Percentiles rank a stretch among this genome's conserved stretches.
phyloP scores from a whole-genome alignment of 2,797 vertebrate genomes.

The Dipus sagitta region DNA sequence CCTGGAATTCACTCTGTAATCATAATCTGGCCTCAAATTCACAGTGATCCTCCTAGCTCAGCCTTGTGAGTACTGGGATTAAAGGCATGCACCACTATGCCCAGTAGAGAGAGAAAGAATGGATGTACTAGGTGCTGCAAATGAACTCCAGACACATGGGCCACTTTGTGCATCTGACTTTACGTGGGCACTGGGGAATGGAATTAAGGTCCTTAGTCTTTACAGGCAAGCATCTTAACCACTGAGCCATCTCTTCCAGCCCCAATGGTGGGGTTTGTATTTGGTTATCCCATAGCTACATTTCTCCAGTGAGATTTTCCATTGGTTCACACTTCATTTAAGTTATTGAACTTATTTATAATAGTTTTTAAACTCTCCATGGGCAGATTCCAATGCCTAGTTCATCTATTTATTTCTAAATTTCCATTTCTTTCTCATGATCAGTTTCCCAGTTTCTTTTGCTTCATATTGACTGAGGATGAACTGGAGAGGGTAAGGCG shows the following conservation, averaged over 20 bases:
- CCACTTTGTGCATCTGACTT: no score
- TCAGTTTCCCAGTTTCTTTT: background rate
- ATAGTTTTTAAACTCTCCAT: background rate
- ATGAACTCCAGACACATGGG: no score
- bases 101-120: no score
- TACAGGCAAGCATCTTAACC: background rate
- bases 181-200: no score
- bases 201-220: background rate
- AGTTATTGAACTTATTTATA: conserved; percentile 7
- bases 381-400: conserved; percentile 21
- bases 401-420: background rate
- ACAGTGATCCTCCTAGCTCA: no score
- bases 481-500: background rate
- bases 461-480: background rate
- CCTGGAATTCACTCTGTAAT: no score
- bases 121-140: no score
- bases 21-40: no score
- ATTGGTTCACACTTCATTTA: conserved; percentile 24
- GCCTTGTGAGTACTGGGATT: no score
- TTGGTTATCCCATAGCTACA: background rate
- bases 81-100: no score
- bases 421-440: background rate
- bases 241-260: background rate
- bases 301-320: background rate
- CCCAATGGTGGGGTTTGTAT: background rate